Evolutionary conservation across 2,113 vertebrate genomes (phyloP), one percentile per base, ranked within the genome.

Genomic region (Forbesichthys papilliferus): DNA sequence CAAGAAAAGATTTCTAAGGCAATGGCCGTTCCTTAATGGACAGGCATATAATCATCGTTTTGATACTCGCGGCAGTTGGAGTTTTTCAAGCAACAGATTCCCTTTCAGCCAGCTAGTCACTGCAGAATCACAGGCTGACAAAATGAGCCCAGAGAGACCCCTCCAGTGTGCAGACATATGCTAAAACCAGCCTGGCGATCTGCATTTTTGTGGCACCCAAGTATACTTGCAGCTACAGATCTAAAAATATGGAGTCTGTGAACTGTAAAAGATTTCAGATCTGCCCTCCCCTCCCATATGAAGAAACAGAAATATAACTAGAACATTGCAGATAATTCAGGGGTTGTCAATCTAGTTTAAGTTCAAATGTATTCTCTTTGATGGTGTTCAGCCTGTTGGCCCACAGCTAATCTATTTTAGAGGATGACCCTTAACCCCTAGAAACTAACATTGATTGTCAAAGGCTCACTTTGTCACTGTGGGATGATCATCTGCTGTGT

Each of bases 191-290:
- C 52, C 66, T 61, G 59, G 62, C 64, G 7, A 5, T 4, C 13
- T 20, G 55, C 77, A 86, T 90, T 83, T 71, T 79, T 88, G 88
- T 83, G 86, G 81, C 58, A 9, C 51, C 65, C 6, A 72, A 80
- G 56, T 62, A 33, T 67, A 61, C 55, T 65, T 77, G 71, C 68
- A 57, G 72, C 64, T 79, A 20, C 69, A 81, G 70, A 60, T 60
- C 64, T 65, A 73, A 77, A 68, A 56, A 70, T 64, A n/a, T 60
- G 10, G 11, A 47, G 59, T 14, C 52, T 13, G 47, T 48, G 53
- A 58, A 68, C 69, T 52, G 55, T 62, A 48, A 16, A 46, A 27
- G 67, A 27, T 34, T 70, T n/a, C 70, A 33, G 69, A 65, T 11
- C 54, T 2, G 49, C 61, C 34, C 36, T 9, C 42, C 9, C 36